These are phyloP conservation scores for Zaprionus ghesquierei DNA, from an alignment of 1,140 invertebrate genomes.

Conservation along the genomic window DNA sequence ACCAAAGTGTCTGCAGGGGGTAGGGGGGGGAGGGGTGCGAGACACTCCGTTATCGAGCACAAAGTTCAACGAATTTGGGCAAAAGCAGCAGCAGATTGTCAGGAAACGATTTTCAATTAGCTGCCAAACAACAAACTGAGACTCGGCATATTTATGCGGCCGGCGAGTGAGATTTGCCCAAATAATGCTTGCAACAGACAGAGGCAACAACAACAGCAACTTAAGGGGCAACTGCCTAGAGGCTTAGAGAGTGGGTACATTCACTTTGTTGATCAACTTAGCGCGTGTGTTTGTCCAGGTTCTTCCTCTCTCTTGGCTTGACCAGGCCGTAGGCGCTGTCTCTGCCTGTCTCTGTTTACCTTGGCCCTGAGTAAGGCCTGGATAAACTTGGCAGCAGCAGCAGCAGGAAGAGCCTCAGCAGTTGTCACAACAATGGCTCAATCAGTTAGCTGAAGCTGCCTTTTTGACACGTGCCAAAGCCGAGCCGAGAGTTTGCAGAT, in stretches of 20 bases:
- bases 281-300: slow-evolving; percentile 36
- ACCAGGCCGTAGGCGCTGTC: background rate
- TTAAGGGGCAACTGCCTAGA: background rate
- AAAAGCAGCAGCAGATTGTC: slow-evolving; percentile 29
- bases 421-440: slow-evolving; percentile 38
- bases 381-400: slow-evolving; percentile 16
- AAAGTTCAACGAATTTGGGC: slow-evolving; percentile 59
- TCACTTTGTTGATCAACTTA: slow-evolving; percentile 37
- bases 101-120: slow-evolving; percentile 61
- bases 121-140: slow-evolving; percentile 20
- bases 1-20: slow-evolving; percentile 68
- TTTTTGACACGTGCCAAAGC: slow-evolving; percentile 10
- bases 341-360: slow-evolving; percentile 19
- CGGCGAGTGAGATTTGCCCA: slow-evolving; percentile 33
- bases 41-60: slow-evolving; percentile 49
- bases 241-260: background rate
- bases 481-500: background rate
- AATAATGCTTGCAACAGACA: slow-evolving; percentile 28
- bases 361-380: slow-evolving; percentile 22
- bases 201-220: slow-evolving; percentile 1
- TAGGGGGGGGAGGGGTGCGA: background rate
- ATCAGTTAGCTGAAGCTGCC: slow-evolving; percentile 24
- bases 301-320: slow-evolving; percentile 14
- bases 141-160: slow-evolving; percentile 36
- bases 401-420: background rate